Evolutionary conservation across 2,888 invertebrate genomes (phyloP).

Genomic region (Antheraea assamensis): DNA sequence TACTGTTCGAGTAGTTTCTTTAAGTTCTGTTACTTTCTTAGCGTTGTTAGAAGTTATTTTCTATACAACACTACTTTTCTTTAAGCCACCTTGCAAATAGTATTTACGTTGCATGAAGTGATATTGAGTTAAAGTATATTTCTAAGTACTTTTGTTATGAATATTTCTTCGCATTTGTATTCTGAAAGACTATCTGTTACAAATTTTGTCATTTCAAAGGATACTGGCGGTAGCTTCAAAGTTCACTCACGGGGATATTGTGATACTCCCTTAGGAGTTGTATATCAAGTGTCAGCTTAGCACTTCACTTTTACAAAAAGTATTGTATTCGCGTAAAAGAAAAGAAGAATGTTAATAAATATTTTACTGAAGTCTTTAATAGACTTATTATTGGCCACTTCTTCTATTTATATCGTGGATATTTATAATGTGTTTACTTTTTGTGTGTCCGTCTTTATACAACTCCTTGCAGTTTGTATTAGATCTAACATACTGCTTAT

Average conservation of each 20-base stretch:
- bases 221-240: conserved; percentile 52
- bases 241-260: conserved; percentile 52
- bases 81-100: conserved; percentile 19
- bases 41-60: conserved; percentile 62
- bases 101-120: conserved; percentile 21
- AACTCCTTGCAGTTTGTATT: neutral
- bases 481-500: neutral
- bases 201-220: conserved; percentile 56
- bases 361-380: conserved; percentile 28
- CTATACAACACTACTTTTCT: conserved; percentile 39
- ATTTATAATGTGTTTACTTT: neutral
- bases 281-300: conserved; percentile 58
- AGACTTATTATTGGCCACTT: too few relatives aligned
- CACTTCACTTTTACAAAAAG: conserved; percentile 51
- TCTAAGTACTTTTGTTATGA: conserved; percentile 27
- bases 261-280: conserved; percentile 49
- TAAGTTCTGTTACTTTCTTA: conserved; percentile 56
- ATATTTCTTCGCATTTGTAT: conserved; percentile 15
- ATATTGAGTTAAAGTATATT: conserved; percentile 18
- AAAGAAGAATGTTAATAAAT: conserved; percentile 28
- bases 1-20: conserved; percentile 66
- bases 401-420: too few relatives aligned
- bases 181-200: conserved; percentile 47
- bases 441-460: neutral
- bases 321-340: conserved; percentile 44